Evolutionary conservation across 2,113 vertebrate genomes (phyloP).

Genomic region (Tachysurus vachellii): DNA sequence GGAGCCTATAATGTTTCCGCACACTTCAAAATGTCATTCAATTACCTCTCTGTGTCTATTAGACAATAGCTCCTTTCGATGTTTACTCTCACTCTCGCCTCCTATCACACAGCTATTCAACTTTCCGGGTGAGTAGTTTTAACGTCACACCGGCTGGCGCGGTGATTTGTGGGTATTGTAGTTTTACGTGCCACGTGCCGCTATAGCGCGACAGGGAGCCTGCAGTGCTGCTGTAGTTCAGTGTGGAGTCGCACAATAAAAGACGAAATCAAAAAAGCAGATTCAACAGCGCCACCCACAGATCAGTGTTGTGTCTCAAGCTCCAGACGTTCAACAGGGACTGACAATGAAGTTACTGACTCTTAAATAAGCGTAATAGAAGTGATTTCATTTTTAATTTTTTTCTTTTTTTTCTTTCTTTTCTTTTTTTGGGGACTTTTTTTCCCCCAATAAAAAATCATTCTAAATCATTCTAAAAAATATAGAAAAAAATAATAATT

Average conservation of each 20-base stretch:
- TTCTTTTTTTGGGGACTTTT: no score
- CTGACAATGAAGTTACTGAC: neutral
- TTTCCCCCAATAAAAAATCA: neutral
- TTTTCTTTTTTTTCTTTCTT: no score
- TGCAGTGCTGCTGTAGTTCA: slow-evolving; percentile 34
- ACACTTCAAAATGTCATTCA: neutral
- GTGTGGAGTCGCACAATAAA: slow-evolving; percentile 46
- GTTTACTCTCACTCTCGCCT: slow-evolving; percentile 27
- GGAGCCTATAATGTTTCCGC: neutral
- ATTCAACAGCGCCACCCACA: slow-evolving; percentile 50
- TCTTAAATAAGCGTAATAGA: neutral
- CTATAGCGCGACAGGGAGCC: no score
- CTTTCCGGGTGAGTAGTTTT: slow-evolving; percentile 23
- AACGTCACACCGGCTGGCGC: slow-evolving; percentile 42
- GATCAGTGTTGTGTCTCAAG: neutral
- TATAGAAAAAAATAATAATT: no score
- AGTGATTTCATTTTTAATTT: neutral
- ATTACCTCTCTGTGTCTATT: slow-evolving; percentile 39
- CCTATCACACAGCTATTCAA: slow-evolving; percentile 8
- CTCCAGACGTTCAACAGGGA: neutral
- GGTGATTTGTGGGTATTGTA: slow-evolving; percentile 52
- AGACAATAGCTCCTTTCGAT: slow-evolving; percentile 1
- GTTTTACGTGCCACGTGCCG: slow-evolving; percentile 38
- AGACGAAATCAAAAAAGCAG: slow-evolving; percentile 38
- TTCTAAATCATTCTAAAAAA: neutral